Evolutionary conservation across 2,888 invertebrate species (phyloP).

Genomic region (Tipula lateralis): DNA sequence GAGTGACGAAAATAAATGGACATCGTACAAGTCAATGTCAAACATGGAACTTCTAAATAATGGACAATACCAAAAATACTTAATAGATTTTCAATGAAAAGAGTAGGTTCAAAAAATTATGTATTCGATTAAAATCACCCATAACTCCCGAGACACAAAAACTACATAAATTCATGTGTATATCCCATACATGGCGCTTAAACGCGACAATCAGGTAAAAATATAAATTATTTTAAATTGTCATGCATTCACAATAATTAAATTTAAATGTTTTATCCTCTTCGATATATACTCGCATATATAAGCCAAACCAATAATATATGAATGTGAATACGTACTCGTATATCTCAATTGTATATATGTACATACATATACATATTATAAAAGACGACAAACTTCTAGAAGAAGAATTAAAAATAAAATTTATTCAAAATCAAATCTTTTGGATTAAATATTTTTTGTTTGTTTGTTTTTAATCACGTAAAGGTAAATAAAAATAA

Average conservation of each 20-base stretch:
- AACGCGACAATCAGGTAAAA: neutral
- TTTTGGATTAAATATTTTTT: conserved; percentile 13
- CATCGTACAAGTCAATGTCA: too few species aligned
- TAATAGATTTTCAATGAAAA: too few species aligned
- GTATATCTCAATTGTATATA: neutral
- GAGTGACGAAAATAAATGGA: too few species aligned
- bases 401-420: conserved; percentile 4
- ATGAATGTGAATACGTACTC: neutral
- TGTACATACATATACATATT: neutral
- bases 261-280: conserved; percentile 1
- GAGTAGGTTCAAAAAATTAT: too few species aligned
- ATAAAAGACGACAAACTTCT: neutral
- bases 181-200: neutral
- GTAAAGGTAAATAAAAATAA: conserved; percentile 1
- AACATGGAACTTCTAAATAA: too few species aligned
- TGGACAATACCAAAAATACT: too few species aligned
- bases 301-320: neutral
- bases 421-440: conserved; percentile 14
- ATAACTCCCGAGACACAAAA: neutral
- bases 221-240: conserved; percentile 13
- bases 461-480: neutral
- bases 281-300: too few species aligned
- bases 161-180: too few species aligned
- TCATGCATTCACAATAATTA: neutral
- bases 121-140: neutral